These are phyloP conservation scores for Lithobates sylvaticus DNA, from an alignment of 2,797 vertebrate genomes.

Conservation along the genomic window DNA sequence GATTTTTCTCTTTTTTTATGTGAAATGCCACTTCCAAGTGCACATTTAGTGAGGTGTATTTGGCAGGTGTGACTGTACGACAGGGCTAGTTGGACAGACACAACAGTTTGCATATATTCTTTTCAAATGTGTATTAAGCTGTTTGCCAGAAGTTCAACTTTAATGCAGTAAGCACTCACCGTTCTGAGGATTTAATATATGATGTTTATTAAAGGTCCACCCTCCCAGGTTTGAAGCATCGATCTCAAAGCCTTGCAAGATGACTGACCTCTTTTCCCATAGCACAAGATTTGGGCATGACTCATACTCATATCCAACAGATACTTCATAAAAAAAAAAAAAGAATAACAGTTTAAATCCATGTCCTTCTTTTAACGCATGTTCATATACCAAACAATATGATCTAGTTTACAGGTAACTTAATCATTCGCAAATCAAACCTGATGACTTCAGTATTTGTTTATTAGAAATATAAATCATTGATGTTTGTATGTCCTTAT, in stretches of 20 bases:
- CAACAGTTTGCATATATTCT: no score
- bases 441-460: constrained; percentile 28
- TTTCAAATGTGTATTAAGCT: not conserved
- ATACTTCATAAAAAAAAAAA: constrained; percentile 79
- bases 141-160: not conserved
- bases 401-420: constrained; percentile 20
- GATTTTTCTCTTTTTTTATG: no score
- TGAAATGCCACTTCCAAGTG: no score
- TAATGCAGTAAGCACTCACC: constrained; percentile 78
- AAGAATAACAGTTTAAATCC: constrained; percentile 46
- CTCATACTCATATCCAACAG: constrained; percentile 96
- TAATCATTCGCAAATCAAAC: constrained; percentile 31
- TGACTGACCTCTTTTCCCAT: constrained; percentile 91
- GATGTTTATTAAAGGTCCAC: constrained; percentile 96
- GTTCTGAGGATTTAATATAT: constrained; percentile 92
- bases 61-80: no score
- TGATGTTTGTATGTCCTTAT: constrained; percentile 31
- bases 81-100: no score
- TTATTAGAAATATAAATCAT: constrained; percentile 50
- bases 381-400: constrained; percentile 31
- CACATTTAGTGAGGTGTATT: no score
- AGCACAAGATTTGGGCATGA: constrained; percentile 88
- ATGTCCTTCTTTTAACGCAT: not conserved
- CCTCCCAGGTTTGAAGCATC: constrained; percentile 93
- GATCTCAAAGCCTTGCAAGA: constrained; percentile 94